Conservation (phyloP, 2,888 invertebrate species). For the Cheilosia scutellata region DNA sequence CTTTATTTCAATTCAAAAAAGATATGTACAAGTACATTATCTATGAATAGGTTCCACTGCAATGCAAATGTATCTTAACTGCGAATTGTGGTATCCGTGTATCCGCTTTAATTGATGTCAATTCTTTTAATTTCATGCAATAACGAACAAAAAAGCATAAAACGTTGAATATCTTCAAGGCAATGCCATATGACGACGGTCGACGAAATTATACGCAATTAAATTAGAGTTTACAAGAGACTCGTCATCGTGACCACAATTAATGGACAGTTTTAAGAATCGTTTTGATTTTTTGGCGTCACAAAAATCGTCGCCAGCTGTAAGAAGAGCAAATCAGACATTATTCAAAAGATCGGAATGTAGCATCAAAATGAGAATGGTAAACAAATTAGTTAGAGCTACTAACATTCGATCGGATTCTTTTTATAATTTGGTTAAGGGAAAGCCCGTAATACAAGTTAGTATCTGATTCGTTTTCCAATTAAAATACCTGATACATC, state of each 20-base stretch:
- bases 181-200: no score
- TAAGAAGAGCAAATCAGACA: neutral
- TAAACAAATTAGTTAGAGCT: neutral
- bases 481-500: neutral
- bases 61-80: no score
- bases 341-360: neutral
- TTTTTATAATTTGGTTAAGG: no score
- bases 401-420: neutral
- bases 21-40: no score
- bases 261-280: neutral
- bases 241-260: neutral
- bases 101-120: no score
- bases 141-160: no score
- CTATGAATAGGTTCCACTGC: no score
- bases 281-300: neutral
- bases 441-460: no score
- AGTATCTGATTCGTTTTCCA: neutral
- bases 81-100: no score
- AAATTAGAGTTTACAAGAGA: neutral
- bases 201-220: neutral
- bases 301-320: neutral
- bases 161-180: no score
- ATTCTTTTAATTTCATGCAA: no score
- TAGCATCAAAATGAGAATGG: neutral
- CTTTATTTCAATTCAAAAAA: no score